Evolutionary conservation across 2,113 vertebrate genomes (phyloP).

Genomic region (Rhynchopsitta pachyrhyncha): DNA sequence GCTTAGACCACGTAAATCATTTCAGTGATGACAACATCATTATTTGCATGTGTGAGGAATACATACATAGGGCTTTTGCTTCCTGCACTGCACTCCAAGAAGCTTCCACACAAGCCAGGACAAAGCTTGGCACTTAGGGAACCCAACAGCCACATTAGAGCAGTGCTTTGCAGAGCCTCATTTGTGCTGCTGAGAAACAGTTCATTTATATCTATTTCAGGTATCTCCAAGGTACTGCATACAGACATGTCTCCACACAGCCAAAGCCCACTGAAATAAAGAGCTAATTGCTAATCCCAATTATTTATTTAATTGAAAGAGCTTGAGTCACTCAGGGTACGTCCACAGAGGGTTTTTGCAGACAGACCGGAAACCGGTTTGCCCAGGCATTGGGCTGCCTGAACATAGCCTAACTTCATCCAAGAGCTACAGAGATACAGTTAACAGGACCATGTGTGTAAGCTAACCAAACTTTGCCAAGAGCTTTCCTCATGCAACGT

Average conservation of each 20-base stretch:
- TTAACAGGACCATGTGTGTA: not conserved
- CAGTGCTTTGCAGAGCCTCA: not conserved
- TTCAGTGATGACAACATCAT: not conserved
- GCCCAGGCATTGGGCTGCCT: not conserved
- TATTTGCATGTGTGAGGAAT: not conserved
- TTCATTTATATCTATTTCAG: not conserved
- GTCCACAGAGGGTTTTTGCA: not conserved
- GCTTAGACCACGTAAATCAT: not conserved
- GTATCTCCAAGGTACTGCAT: not conserved
- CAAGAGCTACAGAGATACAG: not conserved
- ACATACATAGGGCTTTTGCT: not conserved
- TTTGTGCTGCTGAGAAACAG: not conserved
- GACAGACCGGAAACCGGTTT: not conserved
- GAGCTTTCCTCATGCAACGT: rapidly evolving
- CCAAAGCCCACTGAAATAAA: not conserved
- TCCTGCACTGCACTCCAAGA: not conserved
- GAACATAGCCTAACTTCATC: not conserved
- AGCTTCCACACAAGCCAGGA: not conserved
- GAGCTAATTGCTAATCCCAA: not conserved
- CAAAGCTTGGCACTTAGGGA: not conserved
- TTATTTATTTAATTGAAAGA: conserved; percentile 18
- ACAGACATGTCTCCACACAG: not conserved
- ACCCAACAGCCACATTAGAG: not conserved
- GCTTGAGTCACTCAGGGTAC: not conserved
- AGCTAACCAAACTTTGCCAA: not conserved